phyloP scores from a whole-genome alignment of 53 echinoderm and acorn worm species.

The Glandiceps talaboti region DNA sequence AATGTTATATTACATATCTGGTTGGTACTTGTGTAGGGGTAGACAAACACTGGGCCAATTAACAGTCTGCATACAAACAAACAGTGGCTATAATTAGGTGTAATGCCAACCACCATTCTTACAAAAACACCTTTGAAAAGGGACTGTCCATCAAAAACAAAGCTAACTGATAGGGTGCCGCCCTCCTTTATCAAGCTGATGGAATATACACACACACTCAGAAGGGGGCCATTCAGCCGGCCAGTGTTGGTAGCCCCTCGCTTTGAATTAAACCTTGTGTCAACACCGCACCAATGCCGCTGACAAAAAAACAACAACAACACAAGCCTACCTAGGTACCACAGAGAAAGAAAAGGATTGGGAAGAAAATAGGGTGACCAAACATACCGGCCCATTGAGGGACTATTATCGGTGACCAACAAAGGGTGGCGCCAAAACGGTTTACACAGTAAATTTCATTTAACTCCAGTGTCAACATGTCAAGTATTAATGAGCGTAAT shows the following conservation, averaged over 20 bases:
- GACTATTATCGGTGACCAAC: not conserved
- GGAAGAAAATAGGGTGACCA: not conserved
- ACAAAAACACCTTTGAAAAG: not conserved
- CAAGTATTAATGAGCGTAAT: not conserved
- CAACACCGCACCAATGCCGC: too few relatives aligned
- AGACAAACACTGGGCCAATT: not conserved
- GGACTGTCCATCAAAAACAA: not conserved
- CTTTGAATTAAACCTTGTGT: too few relatives aligned
- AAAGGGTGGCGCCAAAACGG: not conserved
- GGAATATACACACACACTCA: not conserved
- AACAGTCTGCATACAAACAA: not conserved
- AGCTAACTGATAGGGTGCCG: not conserved
- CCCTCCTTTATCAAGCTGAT: not conserved
- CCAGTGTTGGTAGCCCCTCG: too few relatives aligned
- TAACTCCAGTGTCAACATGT: not conserved
- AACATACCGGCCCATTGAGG: not conserved
- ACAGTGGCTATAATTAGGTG: not conserved
- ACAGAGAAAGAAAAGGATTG: too few relatives aligned
- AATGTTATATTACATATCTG: not conserved
- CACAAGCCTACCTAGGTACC: too few relatives aligned
- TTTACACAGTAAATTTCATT: not conserved
- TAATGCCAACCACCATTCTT: not conserved
- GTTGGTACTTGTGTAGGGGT: not conserved
- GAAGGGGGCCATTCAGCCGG: too few relatives aligned
- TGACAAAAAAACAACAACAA: too few relatives aligned